Conservation (phyloP, 2,888 invertebrate genomes). For the Piscicola geometra region DNA sequence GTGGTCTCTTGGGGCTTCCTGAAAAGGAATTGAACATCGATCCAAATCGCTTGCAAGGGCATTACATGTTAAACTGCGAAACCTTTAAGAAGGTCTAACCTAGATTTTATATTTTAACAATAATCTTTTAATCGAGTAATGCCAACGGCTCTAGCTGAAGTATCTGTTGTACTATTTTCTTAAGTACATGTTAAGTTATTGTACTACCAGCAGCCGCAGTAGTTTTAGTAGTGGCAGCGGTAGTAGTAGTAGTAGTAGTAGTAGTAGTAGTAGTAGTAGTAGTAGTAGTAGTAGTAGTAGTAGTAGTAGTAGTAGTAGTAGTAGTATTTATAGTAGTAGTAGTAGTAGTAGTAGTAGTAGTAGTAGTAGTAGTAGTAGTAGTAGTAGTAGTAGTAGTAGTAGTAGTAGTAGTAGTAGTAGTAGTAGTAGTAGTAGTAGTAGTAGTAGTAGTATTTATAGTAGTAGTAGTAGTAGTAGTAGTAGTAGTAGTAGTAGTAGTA, state of each 20-base stretch:
- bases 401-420: neutral
- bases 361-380: neutral
- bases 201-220: constrained; percentile 29
- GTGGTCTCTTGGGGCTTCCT: too few species aligned
- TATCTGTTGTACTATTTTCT: too few species aligned
- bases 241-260: constrained; percentile 34
- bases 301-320: constrained; percentile 23
- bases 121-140: too few species aligned
- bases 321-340: neutral
- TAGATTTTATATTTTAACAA: too few species aligned
- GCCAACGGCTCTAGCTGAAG: too few species aligned
- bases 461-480: neutral
- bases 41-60: too few species aligned
- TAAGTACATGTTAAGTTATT: constrained; percentile 8
- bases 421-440: neutral
- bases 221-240: constrained; percentile 28
- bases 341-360: constrained; percentile 21
- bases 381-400: neutral
- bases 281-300: neutral
- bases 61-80: too few species aligned
- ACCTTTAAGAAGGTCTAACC: too few species aligned
- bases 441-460: neutral
- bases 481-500: too few species aligned
- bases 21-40: too few species aligned
- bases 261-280: constrained; percentile 31